Base-by-base conservation (phyloP, 2,888 invertebrate genomes). In the Dusona sp. region DNA sequence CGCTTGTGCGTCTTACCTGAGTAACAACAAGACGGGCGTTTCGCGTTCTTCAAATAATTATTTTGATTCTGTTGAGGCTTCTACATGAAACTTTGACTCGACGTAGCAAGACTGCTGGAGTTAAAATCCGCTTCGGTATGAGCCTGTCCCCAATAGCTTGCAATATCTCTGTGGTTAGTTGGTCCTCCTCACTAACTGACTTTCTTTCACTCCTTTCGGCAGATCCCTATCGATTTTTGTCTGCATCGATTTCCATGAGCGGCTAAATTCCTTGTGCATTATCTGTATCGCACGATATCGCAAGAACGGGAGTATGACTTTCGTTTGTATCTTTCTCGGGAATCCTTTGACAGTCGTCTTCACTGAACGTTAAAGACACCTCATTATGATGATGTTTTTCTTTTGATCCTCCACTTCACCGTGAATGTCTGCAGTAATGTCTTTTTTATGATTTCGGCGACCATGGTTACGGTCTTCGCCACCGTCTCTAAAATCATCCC, bases 231-330 rank as follows among this genome's bases (percentile, higher is more conserved):
- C 19, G 67, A 67, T 38, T 67, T n/a, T 38, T 67, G 16, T 67
- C 38, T 38, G 67, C 67, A 36, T 67, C 67, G 3, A 67, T 7
- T 36, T 38, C 38, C 3, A 38, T n/a, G 36, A 16, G n/a, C 8
- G 22, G 36, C 67, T 38, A 19, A 67, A 42, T 67, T 67, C 38
- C 67, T 36, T 67, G 67, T 38, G 38, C 67, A 38, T 38, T 38
- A 38, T 67, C 67, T 67, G 8, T 38, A 38, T 67, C 67, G 67
- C n/a, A 36, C 67, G 38, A 67, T 38, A 16, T 67, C 67, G 0
- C 38, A n/a, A 38, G 16, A 38, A 36, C 38, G 19, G 67, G n/a
- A 8, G 36, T 38, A 67, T 38, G 36, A 67, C 67, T n/a, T 19
- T 38, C 38, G 4, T 38, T 67, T 6, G 67, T 67, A 3, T n/a